phyloP scores from a whole-genome alignment of 2,888 invertebrate species.

The Sinodicranocentrus sp. region DNA sequence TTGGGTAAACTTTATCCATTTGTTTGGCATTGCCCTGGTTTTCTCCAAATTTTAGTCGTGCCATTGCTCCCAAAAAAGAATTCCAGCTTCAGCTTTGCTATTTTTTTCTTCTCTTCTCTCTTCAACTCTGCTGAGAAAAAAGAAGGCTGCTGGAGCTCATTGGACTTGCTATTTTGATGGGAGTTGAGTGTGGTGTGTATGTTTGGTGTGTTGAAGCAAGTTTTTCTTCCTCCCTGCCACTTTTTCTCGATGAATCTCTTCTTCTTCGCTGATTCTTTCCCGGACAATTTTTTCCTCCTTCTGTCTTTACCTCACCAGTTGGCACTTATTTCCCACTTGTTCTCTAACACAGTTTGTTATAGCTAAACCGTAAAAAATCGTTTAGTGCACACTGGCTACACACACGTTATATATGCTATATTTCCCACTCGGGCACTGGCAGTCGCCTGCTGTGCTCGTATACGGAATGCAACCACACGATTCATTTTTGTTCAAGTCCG shows the following conservation, averaged over 20 bases:
- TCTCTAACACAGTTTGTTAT: not conserved
- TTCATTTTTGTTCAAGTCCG: not conserved
- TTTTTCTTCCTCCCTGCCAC: conserved; percentile 18
- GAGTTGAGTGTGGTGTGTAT: not conserved
- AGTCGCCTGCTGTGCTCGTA: not conserved
- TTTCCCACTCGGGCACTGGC: not conserved
- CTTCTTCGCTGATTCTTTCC: conserved; percentile 16
- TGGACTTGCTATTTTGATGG: conserved; percentile 17
- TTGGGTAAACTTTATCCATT: conserved; percentile 76
- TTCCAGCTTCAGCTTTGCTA: conserved; percentile 16
- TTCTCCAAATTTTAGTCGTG: conserved; percentile 50
- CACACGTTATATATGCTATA: not conserved
- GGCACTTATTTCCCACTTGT: conserved; percentile 21
- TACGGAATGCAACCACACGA: conserved; percentile 22
- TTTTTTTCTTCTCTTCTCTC: not conserved
- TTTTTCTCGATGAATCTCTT: conserved; percentile 35
- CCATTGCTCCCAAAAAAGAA: conserved; percentile 40
- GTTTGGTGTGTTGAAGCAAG: conserved; percentile 19
- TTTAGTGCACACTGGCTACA: too few relatives aligned
- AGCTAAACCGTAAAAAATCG: too few relatives aligned
- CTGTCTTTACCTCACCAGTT: conserved; percentile 14
- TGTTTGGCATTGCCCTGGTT: conserved; percentile 73
- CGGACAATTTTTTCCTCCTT: conserved; percentile 8
- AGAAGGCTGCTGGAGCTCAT: conserved; percentile 15
- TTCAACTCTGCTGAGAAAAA: not conserved